phyloP scores from a whole-genome alignment of 1,140 invertebrate species.

The Drosophila bocki region DNA sequence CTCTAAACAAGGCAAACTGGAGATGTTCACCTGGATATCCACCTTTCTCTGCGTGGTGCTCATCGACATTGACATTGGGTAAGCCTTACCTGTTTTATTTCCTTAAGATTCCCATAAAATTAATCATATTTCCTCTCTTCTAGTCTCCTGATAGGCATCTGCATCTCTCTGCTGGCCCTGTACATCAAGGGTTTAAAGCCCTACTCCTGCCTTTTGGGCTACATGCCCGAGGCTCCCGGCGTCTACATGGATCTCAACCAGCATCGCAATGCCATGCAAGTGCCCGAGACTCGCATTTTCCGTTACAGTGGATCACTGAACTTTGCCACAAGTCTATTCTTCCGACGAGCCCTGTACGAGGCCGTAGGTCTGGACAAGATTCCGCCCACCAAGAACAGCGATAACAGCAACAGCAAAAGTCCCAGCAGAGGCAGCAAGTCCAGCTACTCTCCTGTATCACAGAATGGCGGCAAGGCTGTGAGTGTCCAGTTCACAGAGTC shows the following conservation, averaged over 20 bases:
- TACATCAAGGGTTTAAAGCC: conserved; percentile 83
- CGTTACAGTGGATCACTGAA: conserved; percentile 80
- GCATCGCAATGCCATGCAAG: conserved; percentile 73
- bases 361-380: conserved; percentile 61
- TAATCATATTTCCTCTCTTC: not conserved
- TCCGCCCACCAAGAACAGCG: conserved; percentile 3
- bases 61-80: conserved; percentile 93
- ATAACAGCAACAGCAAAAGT: conserved; percentile 8
- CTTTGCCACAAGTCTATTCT: conserved; percentile 77
- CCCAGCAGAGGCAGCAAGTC: conserved; percentile 35
- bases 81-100: not conserved
- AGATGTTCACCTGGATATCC: conserved; percentile 94
- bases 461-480: conserved; percentile 47
- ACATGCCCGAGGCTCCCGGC: conserved; percentile 68
- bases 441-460: conserved; percentile 51
- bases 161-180: conserved; percentile 68
- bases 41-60: conserved; percentile 93
- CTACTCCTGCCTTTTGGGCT: conserved; percentile 69
- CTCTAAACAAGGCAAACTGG: conserved; percentile 92
- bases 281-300: conserved; percentile 78
- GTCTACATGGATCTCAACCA: conserved; percentile 80
- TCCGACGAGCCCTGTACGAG: conserved; percentile 69
- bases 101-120: too few relatives aligned
- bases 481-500: conserved; percentile 36
- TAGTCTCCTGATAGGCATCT: conserved; percentile 75